Base-by-base conservation (phyloP, 2,888 invertebrate genomes). In the Erebia palarica region DNA sequence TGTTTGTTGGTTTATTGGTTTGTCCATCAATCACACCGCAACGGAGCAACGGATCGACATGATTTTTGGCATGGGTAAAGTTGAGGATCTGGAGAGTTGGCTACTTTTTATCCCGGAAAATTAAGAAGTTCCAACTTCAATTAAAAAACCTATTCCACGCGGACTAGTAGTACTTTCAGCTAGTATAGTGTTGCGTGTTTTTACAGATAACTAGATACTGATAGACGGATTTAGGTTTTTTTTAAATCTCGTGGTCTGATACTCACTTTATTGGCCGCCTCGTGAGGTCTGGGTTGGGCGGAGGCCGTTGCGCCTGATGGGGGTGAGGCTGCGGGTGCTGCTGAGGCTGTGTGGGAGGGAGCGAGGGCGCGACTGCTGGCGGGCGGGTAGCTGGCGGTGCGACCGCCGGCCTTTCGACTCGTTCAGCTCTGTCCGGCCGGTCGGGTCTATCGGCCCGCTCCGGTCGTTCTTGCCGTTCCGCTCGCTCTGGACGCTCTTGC, bases 251-350 rank as follows among this genome's bases (percentile, higher is more conserved):
- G 36, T 36, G 7, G 36, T 36, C 7, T 55, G 1, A 16, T 78
- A 91, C 94, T 90, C 87, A 96, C 96, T 95, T 96, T 79, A 96
- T 94, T 80, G 96, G 96, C 88, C 96, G 94, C 87, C 95, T 95
- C 88, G 95, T 94, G 82, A 97, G 95, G 85, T 97, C 96, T 78
- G 95, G 94, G 84, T 94, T 95, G 81, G 93, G 90, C 77, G 92
- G 90, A 80, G 92, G 88, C 82, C 89, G 87, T 77, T 87, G 89
- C 77, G 92, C 92, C 81, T 89, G 92, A 80, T 89, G 90, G 77
- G 87, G 90, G 76, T 89, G 86, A 70, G 85, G 86, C 82, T 89
- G 92, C 78, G 82, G 84, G 79, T 77, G 84, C 78, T 81, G 86
- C 75, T 80, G 88, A 77, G 78, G 84, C 80, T 81, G 86, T 75